Percentiles rank a stretch among this genome's conserved stretches.
Conservation (phyloP, 2,113 vertebrate species). For the Ictalurus punctatus region DNA sequence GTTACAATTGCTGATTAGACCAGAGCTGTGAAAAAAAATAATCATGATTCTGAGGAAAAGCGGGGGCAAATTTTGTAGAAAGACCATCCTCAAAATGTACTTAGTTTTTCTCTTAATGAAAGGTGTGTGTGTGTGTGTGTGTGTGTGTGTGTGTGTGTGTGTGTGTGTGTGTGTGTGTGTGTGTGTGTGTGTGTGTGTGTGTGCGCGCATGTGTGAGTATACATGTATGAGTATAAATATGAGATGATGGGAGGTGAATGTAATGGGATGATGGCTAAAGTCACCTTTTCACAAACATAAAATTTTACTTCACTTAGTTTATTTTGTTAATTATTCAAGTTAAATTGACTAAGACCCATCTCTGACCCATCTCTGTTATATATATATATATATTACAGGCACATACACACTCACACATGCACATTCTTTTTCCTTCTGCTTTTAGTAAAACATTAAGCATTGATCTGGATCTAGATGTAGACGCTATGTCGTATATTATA, state of each 20-base stretch:
- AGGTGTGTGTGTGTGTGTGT: background rate
- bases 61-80: background rate
- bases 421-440: background rate
- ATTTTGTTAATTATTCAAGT: background rate
- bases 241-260: background rate
- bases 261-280: background rate
- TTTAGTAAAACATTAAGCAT: background rate
- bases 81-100: background rate
- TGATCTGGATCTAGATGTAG: background rate
- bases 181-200: too few relatives aligned
- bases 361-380: background rate
- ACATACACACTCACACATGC: background rate
- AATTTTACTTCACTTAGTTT: background rate
- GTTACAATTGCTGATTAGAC: background rate
- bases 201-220: background rate
- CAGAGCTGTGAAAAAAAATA: background rate
- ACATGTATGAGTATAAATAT: background rate
- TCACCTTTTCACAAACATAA: background rate
- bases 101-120: background rate
- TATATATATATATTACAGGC: background rate
- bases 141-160: too few relatives aligned
- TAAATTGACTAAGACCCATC: background rate
- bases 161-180: background rate
- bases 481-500: background rate
- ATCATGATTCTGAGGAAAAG: conserved; percentile 3